These are phyloP conservation scores for Lasioglossum pauxillum DNA, from an alignment of 2,888 invertebrate species.

Conservation along the genomic window DNA sequence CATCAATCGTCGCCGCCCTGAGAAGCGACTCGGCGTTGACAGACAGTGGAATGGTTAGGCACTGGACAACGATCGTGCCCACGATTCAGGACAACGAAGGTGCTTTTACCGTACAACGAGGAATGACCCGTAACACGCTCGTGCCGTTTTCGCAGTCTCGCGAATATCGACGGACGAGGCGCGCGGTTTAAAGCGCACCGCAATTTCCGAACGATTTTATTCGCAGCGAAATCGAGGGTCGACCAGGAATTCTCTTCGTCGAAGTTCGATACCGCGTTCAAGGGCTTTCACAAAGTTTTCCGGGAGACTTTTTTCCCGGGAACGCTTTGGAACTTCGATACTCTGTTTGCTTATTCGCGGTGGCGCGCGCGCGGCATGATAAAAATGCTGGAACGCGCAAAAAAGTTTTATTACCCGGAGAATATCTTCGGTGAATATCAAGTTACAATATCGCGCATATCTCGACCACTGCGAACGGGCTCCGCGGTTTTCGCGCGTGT, in stretches of 20 bases:
- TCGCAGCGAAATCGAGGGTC: neutral
- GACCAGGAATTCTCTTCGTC: conserved; percentile 13
- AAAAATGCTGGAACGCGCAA: conserved; percentile 26
- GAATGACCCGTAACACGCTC: neutral
- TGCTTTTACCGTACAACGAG: no score
- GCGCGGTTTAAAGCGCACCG: neutral
- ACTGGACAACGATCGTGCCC: no score
- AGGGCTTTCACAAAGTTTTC: conserved; percentile 14
- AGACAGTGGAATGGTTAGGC: no score
- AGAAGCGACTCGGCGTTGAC: no score
- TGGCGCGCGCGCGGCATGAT: conserved; percentile 1
- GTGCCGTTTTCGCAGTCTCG: neutral
- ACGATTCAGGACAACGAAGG: no score
- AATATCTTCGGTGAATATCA: conserved; percentile 37
- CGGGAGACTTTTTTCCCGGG: neutral
- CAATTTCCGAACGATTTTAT: neutral
- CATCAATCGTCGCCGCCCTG: no score
- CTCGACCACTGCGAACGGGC: neutral
- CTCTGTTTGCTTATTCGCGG: conserved; percentile 28
- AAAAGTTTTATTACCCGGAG: conserved; percentile 39
- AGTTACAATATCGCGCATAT: conserved; percentile 19
- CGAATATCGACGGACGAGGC: neutral
- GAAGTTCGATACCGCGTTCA: conserved; percentile 21
- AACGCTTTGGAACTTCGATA: conserved; percentile 13
- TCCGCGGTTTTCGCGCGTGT: neutral